phyloP scores from a whole-genome alignment of 2,888 invertebrate species.

The Incurvaria masculella region DNA sequence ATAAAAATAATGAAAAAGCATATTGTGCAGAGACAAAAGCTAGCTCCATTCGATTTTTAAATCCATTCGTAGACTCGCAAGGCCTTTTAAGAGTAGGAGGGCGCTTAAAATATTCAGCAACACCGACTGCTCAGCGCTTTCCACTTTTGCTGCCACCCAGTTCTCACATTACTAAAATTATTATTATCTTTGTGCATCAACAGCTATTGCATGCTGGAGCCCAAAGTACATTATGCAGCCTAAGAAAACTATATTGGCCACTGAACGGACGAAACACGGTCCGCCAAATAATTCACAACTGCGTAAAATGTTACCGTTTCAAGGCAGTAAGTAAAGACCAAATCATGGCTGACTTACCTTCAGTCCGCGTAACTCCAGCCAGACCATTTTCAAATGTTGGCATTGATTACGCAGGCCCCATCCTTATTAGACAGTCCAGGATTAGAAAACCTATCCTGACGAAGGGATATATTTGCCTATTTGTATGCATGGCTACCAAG shows the following conservation, averaged over 20 bases:
- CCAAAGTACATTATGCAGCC: not conserved
- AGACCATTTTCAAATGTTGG: not conserved
- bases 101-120: not conserved
- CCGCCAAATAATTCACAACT: not conserved
- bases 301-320: not conserved
- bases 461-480: not conserved
- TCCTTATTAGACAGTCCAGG: not conserved
- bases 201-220: not conserved
- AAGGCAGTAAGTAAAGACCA: not conserved
- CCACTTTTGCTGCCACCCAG: not conserved
- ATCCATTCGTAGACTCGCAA: not conserved
- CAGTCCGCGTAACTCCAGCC: not conserved
- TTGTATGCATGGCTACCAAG: not conserved
- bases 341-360: conserved; percentile 2
- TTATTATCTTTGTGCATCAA: not conserved
- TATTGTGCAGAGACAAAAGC: not conserved
- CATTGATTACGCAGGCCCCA: conserved; percentile 2
- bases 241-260: not conserved
- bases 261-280: not conserved
- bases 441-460: not conserved
- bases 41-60: not conserved
- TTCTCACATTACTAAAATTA: not conserved
- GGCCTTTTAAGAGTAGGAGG: not conserved
- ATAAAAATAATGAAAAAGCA: not conserved
- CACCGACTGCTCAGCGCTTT: not conserved